phyloP scores from a whole-genome alignment of 2,797 vertebrate species.

The Sebastes reedi region DNA sequence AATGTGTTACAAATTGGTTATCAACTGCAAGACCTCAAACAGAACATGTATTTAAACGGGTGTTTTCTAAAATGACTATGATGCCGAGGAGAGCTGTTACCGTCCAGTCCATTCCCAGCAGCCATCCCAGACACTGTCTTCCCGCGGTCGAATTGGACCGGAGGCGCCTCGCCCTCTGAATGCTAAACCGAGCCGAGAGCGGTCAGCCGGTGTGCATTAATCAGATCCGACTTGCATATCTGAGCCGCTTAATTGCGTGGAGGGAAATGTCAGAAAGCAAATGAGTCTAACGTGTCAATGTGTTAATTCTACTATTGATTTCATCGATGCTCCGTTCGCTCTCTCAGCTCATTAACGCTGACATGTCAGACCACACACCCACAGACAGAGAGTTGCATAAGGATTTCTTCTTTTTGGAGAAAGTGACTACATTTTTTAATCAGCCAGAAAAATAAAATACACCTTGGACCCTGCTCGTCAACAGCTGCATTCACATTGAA shows the following conservation, averaged over 20 bases:
- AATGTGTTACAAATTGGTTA: neutral
- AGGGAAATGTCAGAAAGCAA: constrained; percentile 81
- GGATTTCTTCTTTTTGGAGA: neutral
- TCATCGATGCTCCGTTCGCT: constrained; percentile 69
- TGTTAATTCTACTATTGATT: constrained; percentile 82
- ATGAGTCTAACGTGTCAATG: constrained; percentile 77
- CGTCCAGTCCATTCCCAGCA: neutral
- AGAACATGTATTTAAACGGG: neutral
- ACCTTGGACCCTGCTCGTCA: neutral
- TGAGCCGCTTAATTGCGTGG: constrained; percentile 76
- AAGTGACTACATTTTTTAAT: neutral
- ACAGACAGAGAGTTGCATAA: neutral
- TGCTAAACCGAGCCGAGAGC: constrained; percentile 32
- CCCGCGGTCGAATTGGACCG: neutral
- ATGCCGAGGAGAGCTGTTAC: neutral
- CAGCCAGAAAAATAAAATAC: neutral
- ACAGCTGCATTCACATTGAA: neutral
- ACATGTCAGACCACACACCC: constrained; percentile 49
- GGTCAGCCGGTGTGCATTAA: constrained; percentile 54
- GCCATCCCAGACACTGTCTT: neutral
- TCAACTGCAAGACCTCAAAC: neutral
- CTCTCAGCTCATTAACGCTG: constrained; percentile 75
- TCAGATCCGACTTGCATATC: constrained; percentile 77
- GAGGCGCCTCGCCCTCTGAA: constrained; percentile 5
- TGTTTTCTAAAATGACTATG: neutral